Base-by-base conservation (phyloP, 2,113 vertebrate genomes). In the Crotalus tigris region DNA sequence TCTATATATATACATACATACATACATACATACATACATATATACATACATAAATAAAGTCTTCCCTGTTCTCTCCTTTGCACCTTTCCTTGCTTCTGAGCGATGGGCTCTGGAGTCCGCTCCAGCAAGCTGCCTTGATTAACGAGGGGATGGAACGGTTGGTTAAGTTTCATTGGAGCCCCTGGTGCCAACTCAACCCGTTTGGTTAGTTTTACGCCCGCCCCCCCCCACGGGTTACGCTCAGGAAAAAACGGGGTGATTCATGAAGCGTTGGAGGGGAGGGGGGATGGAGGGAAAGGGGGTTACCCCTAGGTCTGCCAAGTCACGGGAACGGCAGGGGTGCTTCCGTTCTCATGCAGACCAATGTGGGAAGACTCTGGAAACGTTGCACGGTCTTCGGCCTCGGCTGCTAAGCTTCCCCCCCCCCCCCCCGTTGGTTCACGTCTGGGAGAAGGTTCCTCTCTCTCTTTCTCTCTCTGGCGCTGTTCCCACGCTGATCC, bases 401-500 rank as follows among this genome's bases (percentile, higher is more conserved):
- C 6, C n/a, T 1, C 1, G 39, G 17, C n/a, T 6, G 33, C 75
- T 44, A 9, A 91, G n/a, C 26, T 91, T 85, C 92, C 93, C 19
- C 85, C 90, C 39, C 39, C 39, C 39, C 39, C 39, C 44, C 33
- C 33, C 33, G 44, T 88, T n/a, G 53, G 54, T 53, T 26, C 88
- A 29, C 2, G 13, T 59, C 87, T 91, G 89, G 93, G 15, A 55
- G 46, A 69, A 94, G 85, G 1, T 26, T 88, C 1, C 46, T 49
- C 5, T 49, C 46, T 49, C 46, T 49, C 46, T 49, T 1, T 49
- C 46, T 49, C 46, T 49, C 46, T 49, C 46, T 49, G 39, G 39
- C 0, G 0, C 92, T 92, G 93, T 92, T 39, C 5, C 85, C 81
- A 88, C 91, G 6, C 46, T 94, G 93, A 94, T 49, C 6, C 93